Percentiles rank a stretch among this genome's conserved stretches.
phyloP scores from a whole-genome alignment of 2,113 vertebrate species.

The Ptilorrhoa leucosticta region DNA sequence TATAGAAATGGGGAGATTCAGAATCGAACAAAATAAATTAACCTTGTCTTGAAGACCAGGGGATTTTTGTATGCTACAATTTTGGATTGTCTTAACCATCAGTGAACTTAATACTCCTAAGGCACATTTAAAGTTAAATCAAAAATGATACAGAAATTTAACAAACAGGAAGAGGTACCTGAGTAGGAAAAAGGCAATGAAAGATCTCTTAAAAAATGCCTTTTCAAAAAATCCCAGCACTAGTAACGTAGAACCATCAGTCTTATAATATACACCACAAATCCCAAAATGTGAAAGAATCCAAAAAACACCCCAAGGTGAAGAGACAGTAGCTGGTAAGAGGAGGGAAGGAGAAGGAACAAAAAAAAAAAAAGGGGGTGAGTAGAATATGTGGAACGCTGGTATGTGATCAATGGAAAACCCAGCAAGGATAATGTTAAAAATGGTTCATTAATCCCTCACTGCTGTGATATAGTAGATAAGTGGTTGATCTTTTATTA shows the following conservation, averaged over 20 bases:
- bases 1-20: background rate
- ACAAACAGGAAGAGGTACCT: background rate
- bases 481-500: background rate
- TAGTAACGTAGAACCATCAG: background rate
- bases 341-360: background rate
- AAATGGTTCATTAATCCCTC: background rate
- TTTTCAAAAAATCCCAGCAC: background rate
- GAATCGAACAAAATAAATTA: background rate
- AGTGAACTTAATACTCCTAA: background rate
- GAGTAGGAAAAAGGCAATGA: background rate
- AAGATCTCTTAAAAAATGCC: background rate
- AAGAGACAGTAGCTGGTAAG: background rate
- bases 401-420: background rate
- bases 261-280: background rate
- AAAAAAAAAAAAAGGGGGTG: background rate
- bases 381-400: background rate
- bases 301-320: background rate
- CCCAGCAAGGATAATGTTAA: background rate
- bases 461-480: background rate
- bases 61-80: background rate
- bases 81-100: background rate
- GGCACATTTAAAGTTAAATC: background rate
- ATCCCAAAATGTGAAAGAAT: background rate
- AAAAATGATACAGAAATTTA: background rate
- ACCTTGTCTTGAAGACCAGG: background rate